Percentiles rank a stretch among this genome's conserved stretches.
These are phyloP conservation scores for Mustela lutreola DNA, from an alignment of 2,113 vertebrate species.

Conservation along the genomic window DNA sequence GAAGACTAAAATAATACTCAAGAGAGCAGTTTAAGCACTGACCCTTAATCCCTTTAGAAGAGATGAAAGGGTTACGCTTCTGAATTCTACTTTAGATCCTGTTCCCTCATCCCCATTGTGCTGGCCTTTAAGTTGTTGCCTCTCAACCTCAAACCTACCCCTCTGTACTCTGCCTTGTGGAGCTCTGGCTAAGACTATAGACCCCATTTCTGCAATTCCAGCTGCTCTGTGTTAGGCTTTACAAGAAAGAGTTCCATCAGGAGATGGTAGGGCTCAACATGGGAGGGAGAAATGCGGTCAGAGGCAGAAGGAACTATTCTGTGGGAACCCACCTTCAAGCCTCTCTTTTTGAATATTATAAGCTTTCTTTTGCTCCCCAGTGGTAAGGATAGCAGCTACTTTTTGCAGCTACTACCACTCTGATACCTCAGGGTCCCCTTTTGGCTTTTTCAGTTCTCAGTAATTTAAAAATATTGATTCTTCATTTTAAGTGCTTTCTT, in stretches of 20 bases:
- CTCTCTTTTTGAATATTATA: constrained; percentile 21
- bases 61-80: neutral
- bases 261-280: neutral
- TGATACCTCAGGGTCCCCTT: neutral
- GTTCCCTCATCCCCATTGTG: neutral
- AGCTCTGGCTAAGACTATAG: neutral
- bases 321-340: neutral
- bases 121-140: neutral
- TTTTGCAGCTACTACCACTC: neutral
- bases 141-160: neutral
- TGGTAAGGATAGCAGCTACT: neutral
- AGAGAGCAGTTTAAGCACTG: constrained; percentile 15
- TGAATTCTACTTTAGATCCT: constrained; percentile 2
- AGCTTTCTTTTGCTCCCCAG: neutral
- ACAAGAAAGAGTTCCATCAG: neutral
- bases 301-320: neutral
- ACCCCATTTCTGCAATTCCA: neutral
- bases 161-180: neutral
- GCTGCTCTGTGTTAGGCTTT: neutral
- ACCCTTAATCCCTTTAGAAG: constrained; percentile 34
- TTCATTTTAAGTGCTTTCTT: constrained; percentile 24
- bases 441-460: neutral
- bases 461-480: neutral
- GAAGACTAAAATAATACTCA: constrained; percentile 49
- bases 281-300: neutral